Percentiles rank a stretch among this genome's conserved stretches.
phyloP scores from a whole-genome alignment of 2,797 vertebrate genomes.

The Rhodeus uyekii region DNA sequence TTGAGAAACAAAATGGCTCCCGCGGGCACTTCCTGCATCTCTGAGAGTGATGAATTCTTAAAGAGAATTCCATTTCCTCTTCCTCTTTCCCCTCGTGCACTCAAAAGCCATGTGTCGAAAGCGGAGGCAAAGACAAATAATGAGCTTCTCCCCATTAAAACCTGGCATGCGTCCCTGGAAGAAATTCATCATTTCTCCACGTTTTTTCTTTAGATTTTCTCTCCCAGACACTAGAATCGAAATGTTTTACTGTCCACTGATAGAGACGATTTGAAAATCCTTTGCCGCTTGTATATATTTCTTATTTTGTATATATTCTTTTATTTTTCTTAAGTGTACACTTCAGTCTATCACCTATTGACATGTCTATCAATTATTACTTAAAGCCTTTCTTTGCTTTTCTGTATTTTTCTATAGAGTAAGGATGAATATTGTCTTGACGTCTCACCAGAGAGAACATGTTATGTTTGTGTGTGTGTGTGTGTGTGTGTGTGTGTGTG shows the following conservation, averaged over 20 bases:
- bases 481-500: no score
- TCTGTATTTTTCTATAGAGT: no score
- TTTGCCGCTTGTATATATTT: no score
- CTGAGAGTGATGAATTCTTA: conserved; percentile 42
- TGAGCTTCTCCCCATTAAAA: conserved; percentile 72
- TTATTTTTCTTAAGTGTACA: no score
- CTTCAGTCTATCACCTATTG: no score
- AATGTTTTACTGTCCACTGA: background rate
- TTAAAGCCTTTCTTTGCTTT: no score
- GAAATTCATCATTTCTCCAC: background rate
- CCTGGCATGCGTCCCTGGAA: conserved; percentile 61
- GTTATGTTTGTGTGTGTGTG: no score
- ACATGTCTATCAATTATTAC: no score
- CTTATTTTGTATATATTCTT: no score
- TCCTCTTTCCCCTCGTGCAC: conserved; percentile 25
- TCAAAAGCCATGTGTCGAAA: conserved; percentile 25
- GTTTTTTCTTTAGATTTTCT: background rate
- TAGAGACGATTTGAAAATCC: no score
- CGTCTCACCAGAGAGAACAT: no score
- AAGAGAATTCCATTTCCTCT: conserved; percentile 44
- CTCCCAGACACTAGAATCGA: background rate
- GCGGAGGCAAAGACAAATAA: conserved; percentile 68
- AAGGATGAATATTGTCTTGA: no score
- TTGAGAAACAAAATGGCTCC: conserved; percentile 38
- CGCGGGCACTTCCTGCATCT: conserved; percentile 29